Conservation (phyloP, 1,140 invertebrate species). For the Rhynchophorus ferrugineus region DNA sequence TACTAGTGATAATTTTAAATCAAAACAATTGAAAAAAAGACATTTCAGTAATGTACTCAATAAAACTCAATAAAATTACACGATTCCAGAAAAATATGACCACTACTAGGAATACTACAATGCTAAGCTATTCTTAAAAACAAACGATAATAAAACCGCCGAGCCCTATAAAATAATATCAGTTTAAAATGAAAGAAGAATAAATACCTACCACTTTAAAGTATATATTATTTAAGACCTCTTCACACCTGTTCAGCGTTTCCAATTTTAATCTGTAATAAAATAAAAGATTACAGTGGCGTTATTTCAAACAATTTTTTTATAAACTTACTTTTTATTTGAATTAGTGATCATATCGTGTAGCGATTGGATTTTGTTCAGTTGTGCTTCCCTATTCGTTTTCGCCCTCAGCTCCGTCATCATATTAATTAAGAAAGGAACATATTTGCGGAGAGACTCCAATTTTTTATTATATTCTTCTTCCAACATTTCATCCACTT, state of each 20-base stretch:
- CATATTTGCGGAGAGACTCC: constrained; percentile 56
- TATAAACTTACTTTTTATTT: constrained; percentile 50
- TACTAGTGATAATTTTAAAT: no score
- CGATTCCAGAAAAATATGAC: no score
- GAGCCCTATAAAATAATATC: not conserved
- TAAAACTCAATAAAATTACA: no score
- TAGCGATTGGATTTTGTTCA: constrained; percentile 55
- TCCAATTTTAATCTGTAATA: constrained; percentile 54
- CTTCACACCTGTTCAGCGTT: constrained; percentile 56
- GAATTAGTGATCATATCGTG: constrained; percentile 51
- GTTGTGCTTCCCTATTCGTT: constrained; percentile 49
- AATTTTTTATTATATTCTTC: constrained; percentile 53
- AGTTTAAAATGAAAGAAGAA: not conserved
- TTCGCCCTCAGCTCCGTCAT: constrained; percentile 50
- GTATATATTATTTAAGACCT: constrained; percentile 54
- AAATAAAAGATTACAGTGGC: constrained; percentile 1
- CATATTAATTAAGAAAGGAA: constrained; percentile 57
- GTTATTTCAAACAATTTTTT: constrained; percentile 6
- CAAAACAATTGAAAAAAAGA: no score
- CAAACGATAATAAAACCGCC: no score
- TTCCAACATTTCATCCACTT: constrained; percentile 28
- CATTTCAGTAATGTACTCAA: no score
- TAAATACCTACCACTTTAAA: constrained; percentile 51
- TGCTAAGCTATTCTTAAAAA: no score
- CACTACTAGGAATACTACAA: no score